Percentiles rank a stretch among this genome's conserved stretches.
Conservation (phyloP, 2,888 invertebrate genomes). For the Bombylius discolor region DNA sequence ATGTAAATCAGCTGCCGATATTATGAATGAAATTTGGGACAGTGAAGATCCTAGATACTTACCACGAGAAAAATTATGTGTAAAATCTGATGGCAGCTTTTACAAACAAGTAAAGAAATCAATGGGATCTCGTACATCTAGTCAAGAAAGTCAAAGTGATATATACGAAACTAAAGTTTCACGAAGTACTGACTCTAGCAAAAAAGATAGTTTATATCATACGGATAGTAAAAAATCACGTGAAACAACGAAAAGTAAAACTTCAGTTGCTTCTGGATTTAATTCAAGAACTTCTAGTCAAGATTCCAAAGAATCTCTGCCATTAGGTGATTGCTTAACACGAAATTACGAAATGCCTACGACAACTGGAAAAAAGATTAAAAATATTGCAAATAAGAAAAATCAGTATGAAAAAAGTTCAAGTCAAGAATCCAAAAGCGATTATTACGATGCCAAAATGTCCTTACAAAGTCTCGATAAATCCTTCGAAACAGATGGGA, state of each 20-base stretch:
- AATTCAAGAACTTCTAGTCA: conserved; percentile 52
- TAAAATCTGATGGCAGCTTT: conserved; percentile 60
- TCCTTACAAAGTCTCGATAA: conserved; percentile 21
- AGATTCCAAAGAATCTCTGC: conserved; percentile 39
- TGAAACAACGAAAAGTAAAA: conserved; percentile 49
- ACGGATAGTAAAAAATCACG: conserved; percentile 53
- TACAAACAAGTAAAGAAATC: conserved; percentile 55
- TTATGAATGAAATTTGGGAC: conserved; percentile 63
- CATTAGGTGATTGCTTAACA: conserved; percentile 29
- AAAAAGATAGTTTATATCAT: conserved; percentile 50
- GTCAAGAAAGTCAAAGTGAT: conserved; percentile 57
- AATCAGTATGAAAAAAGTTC: conserved; percentile 45
- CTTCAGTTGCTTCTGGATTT: conserved; percentile 44
- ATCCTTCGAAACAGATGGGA: conserved; percentile 13
- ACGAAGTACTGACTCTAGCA: conserved; percentile 52
- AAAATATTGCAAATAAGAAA: conserved; percentile 28
- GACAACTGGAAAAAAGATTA: conserved; percentile 35
- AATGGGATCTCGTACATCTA: conserved; percentile 51
- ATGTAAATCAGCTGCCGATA: conserved; percentile 53
- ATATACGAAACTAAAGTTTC: conserved; percentile 52
- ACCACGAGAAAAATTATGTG: conserved; percentile 56
- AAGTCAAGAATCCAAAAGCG: conserved; percentile 57
- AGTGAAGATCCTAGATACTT: conserved; percentile 64
- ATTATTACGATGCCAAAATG: conserved; percentile 52
- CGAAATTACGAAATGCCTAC: conserved; percentile 40